These are phyloP conservation scores for Ophioninae sp. DNA, from an alignment of 2,888 invertebrate genomes.

Conservation along the genomic window DNA sequence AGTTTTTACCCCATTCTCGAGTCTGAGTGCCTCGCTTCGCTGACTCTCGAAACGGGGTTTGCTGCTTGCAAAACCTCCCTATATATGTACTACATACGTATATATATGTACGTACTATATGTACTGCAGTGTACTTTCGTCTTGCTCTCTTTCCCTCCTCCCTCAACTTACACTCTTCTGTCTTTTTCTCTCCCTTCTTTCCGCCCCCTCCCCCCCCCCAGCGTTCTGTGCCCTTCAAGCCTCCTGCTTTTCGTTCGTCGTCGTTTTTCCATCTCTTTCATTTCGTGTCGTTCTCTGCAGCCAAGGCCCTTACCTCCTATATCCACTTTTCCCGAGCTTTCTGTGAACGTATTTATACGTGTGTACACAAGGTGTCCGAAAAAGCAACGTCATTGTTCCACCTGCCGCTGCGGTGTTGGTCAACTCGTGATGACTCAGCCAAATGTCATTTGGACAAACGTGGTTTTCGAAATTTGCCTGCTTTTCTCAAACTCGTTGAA, in stretches of 20 bases:
- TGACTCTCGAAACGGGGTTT: constrained; percentile 78
- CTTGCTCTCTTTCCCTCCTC: constrained; percentile 33
- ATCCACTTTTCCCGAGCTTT: constrained; percentile 59
- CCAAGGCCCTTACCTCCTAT: constrained; percentile 45
- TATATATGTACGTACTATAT: no score
- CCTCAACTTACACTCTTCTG: constrained; percentile 30
- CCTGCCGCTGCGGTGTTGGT: no score
- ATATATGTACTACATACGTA: no score
- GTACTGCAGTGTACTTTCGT: constrained; percentile 46
- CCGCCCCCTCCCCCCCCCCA: constrained; percentile 39
- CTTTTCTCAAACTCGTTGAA: no score
- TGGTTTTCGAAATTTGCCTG: no score
- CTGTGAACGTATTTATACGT: background rate
- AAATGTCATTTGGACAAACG: no score
- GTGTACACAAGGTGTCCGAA: no score
- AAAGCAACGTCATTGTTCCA: no score
- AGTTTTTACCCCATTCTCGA: constrained; percentile 78
- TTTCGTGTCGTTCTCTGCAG: constrained; percentile 30
- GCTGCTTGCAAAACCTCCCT: constrained; percentile 68
- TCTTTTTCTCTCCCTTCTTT: constrained; percentile 62
- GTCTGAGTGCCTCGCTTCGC: constrained; percentile 79
- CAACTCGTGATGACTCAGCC: no score
- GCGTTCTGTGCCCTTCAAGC: constrained; percentile 61
- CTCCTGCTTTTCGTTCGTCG: constrained; percentile 54
- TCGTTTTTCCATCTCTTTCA: constrained; percentile 52